Percentiles rank a stretch among this genome's conserved stretches.
Evolutionary conservation across 2,888 invertebrate genomes (phyloP).

Genomic region (Chelonus formosanus): DNA sequence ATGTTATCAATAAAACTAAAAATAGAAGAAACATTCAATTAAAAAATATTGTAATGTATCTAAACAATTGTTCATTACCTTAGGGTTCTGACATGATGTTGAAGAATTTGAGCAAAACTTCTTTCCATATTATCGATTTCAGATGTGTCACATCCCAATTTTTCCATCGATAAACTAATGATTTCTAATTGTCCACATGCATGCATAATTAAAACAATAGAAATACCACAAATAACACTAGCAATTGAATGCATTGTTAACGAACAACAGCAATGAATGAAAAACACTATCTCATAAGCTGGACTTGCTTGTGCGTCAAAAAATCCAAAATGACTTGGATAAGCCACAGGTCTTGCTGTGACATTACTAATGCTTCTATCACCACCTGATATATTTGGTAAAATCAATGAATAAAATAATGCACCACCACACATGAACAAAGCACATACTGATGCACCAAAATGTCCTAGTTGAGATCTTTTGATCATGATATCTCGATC

Average conservation of each 20-base stretch:
- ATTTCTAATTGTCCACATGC: constrained; percentile 48
- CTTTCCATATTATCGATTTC: background rate
- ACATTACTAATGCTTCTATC: constrained; percentile 36
- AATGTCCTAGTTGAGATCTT: constrained; percentile 30
- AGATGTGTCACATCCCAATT: constrained; percentile 38
- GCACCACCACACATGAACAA: constrained; percentile 46
- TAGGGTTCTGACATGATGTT: constrained; percentile 46
- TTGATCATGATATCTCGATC: no score
- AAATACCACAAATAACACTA: constrained; percentile 39
- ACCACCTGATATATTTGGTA: background rate
- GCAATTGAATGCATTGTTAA: constrained; percentile 38
- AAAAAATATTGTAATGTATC: background rate
- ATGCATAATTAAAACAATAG: constrained; percentile 43
- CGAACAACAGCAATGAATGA: constrained; percentile 38
- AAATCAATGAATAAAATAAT: constrained; percentile 31
- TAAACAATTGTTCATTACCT: constrained; percentile 36
- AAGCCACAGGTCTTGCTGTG: constrained; percentile 45
- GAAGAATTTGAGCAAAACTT: constrained; percentile 41
- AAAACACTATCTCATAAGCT: constrained; percentile 43
- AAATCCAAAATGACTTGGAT: constrained; percentile 48
- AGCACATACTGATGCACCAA: constrained; percentile 36
- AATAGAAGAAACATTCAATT: background rate
- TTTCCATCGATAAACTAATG: constrained; percentile 39
- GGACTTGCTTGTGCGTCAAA: constrained; percentile 42
- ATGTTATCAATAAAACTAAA: no score